Base-by-base conservation (phyloP, 2,888 invertebrate species). In the Spodoptera exigua region DNA sequence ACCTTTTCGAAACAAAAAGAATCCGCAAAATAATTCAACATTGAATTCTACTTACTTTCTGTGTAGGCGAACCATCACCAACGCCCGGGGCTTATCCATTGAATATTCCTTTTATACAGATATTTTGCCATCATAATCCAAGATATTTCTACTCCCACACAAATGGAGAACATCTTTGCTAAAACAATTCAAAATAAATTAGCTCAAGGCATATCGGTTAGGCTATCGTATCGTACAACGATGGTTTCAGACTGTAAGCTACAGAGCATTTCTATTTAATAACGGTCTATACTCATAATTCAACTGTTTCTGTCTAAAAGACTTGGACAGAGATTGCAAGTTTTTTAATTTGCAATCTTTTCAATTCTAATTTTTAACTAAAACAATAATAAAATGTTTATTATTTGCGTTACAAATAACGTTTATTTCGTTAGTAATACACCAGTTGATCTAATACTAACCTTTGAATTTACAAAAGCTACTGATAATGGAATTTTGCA, bases 131-230 rank as follows among this genome's bases (percentile, higher is more conserved):
- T 65, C 62, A 57, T 67, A 64, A 60, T 45, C 55, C 61, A 52
- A 48, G 41, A 53, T 60, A 66, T 66, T 62, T 41, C 46, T 59
- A 68, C 49, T 14, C 64, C 73, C 45, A 67, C 73, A 59, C 62
- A 53, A 47, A 16, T 44, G 12, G 46, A 18, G 61, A 69, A 63
- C 67, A 67, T 74, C 65, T 74, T 65, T 55, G 59, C 59, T 57
- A 68, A 61, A 75, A 77, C 69, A 65, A 79, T 78, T 77, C 74
- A 65, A 66, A 73, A 74, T 70, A 79, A 80, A 76, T 69, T 71
- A 59, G 68, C 66, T 67, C 76, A 80, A 82, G 81, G 81, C 76
- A 74, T 77, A 67, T 73, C 49, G 39, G 69, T 70, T 66, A 60
- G 62, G 56, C 52, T 44, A 68, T 68, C 45, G 16, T 44, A 68